phyloP scores from a whole-genome alignment of 2,797 vertebrate species.

The Coranthus polyacanthus region DNA sequence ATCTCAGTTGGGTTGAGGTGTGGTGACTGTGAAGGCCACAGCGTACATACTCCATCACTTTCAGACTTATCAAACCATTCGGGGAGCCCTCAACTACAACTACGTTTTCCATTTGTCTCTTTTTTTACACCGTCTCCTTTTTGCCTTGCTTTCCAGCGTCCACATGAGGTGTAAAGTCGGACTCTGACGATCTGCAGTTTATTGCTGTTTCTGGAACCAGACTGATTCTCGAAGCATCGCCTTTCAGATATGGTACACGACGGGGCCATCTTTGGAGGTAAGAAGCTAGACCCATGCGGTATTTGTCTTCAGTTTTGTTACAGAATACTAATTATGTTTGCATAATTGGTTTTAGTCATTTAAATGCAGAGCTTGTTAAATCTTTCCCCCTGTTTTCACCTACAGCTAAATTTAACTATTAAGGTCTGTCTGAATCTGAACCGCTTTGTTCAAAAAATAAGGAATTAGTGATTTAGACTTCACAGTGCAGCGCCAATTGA shows the following conservation, averaged over 20 bases:
- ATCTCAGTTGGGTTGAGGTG: too few species aligned
- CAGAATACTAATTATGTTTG: conserved; percentile 72
- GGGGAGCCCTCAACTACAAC: too few species aligned
- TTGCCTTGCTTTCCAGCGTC: conserved; percentile 9
- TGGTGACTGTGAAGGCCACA: too few species aligned
- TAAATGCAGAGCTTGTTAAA: conserved; percentile 70
- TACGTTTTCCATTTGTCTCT: conserved; percentile 15
- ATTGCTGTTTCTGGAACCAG: too few species aligned
- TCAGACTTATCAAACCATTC: too few species aligned
- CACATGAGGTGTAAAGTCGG: conserved; percentile 34
- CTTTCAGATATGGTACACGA: conserved; percentile 1
- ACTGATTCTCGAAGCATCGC: too few species aligned
- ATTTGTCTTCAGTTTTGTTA: conserved; percentile 48
- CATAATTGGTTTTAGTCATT: conserved; percentile 73
- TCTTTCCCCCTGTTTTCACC: conserved; percentile 60
- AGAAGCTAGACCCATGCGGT: conserved; percentile 28
- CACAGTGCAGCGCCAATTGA: conserved; percentile 63
- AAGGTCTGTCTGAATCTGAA: conserved; percentile 66
- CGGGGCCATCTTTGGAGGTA: conserved; percentile 44
- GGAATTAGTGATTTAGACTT: conserved; percentile 64
- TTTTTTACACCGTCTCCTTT: conserved; percentile 3
- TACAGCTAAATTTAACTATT: conserved; percentile 72
- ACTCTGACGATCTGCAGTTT: conserved; percentile 15
- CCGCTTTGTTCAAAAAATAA: conserved; percentile 65
- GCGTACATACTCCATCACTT: too few species aligned